phyloP scores from a whole-genome alignment of 1,140 invertebrate species.

The Drosophila littoralis region DNA sequence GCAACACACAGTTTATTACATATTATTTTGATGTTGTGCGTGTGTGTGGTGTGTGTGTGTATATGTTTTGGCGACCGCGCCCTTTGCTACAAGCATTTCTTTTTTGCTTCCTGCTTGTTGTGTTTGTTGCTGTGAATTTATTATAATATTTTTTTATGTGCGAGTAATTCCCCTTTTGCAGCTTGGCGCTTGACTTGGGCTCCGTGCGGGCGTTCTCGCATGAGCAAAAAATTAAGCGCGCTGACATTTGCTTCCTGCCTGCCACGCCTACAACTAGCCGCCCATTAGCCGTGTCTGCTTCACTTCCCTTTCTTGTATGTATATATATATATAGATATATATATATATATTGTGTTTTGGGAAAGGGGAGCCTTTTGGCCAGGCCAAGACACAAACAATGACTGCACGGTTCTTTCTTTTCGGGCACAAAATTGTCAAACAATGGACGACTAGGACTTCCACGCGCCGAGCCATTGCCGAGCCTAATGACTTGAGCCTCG shows the following conservation, averaged over 20 bases:
- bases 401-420: conserved; percentile 28
- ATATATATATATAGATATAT: too few relatives aligned
- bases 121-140: conserved; percentile 58
- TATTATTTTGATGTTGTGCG: conserved; percentile 7
- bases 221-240: conserved; percentile 45
- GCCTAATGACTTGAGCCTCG: conserved; percentile 75
- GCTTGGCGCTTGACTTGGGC: conserved; percentile 47
- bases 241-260: conserved; percentile 50
- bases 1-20: conserved; percentile 20
- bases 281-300: conserved; percentile 29
- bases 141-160: conserved; percentile 66
- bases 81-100: conserved; percentile 30
- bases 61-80: conserved; percentile 19
- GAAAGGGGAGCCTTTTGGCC: conserved; percentile 42
- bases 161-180: conserved; percentile 35
- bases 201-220: conserved; percentile 28
- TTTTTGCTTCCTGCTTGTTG: conserved; percentile 9
- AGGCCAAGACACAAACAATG: conserved; percentile 61
- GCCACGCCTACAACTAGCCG: conserved; percentile 30
- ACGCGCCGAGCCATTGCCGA: conserved; percentile 10
- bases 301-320: conserved; percentile 2
- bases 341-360: neutral
- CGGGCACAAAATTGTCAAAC: conserved; percentile 71
- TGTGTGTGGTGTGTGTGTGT: conserved; percentile 31
- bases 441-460: conserved; percentile 47